Conservation (phyloP, 2,797 vertebrate species). For the Gallinago stenura region DNA sequence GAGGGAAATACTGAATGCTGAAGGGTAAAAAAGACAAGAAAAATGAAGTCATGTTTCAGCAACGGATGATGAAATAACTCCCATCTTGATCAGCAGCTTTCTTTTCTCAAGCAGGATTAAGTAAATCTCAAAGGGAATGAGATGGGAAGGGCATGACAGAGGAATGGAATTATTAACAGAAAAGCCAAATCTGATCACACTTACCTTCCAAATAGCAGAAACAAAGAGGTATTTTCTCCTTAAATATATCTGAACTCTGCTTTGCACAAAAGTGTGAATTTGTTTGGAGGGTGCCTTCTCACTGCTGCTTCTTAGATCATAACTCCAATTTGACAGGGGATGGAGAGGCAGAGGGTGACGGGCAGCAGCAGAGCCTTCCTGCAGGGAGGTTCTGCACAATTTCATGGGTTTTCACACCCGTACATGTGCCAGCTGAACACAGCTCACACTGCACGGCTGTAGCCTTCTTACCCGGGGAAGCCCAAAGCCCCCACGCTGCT, state of each 20-base stretch:
- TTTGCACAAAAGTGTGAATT: background rate
- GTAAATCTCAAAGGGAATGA: background rate
- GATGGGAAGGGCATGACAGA: background rate
- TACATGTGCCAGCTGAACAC: background rate
- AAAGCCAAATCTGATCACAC: background rate
- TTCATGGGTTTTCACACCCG: background rate
- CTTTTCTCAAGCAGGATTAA: background rate
- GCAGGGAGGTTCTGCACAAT: background rate
- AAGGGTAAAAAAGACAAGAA: background rate
- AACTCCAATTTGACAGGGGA: background rate
- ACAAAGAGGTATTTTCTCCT: background rate
- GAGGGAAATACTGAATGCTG: background rate
- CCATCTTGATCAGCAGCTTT: background rate
- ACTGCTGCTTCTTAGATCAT: background rate
- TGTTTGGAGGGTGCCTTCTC: background rate
- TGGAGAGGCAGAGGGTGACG: background rate
- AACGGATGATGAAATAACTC: background rate
- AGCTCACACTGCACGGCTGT: accelerated
- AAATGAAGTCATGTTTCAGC: background rate
- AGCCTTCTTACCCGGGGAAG: accelerated
- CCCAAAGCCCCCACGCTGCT: too few species aligned
- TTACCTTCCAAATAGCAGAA: background rate
- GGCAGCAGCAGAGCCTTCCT: background rate
- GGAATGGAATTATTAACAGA: background rate
- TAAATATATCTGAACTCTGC: background rate